Evolutionary conservation across 2,888 invertebrate species (phyloP), one percentile per base, ranked within the genome.

Genomic region (Agonopterix subpropinquella): DNA sequence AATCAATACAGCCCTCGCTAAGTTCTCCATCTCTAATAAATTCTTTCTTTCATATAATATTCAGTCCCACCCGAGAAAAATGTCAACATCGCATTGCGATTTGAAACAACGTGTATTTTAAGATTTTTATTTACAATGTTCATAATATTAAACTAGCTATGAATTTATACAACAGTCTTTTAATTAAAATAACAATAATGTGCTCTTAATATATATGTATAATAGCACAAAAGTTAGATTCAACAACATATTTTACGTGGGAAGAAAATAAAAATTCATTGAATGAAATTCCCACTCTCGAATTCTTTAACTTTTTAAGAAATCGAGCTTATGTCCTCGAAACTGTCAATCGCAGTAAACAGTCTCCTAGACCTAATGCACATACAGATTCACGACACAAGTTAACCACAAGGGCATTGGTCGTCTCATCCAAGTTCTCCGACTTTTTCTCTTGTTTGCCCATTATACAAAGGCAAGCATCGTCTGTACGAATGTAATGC

Each of bases 301-400:
- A 59, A 0, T 61, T 63, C 18, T 45, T 47, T 47, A 56, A 56
- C 15, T 62, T 64, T 37, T 10, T 64, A 2, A 58, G 18, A 10
- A 53, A 59, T 13, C 57, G 62, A 0, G 64, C 64, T 0, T 49
- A 62, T 43, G 56, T 62, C 0, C 45, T 66, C 0, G 62, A 66
- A 37, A 51, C 62, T 0, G 5, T 58, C 37, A 10, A 37, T 37
- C 15, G 15, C 15, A 37, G 4, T 8, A 37, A 37, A 37, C 37
- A n/a, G 37, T 37, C n/a, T 37, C 8, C 9, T 37, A 3, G 1
- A 8, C n/a, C 37, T n/a, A n/a, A 8, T 3, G 1, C n/a, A 37
- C 9, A 37, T 37, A 8, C 37, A 1, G 37, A 8, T 2, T n/a
- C 37, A 37, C 37, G 37, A n/a, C 37, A 8, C n/a, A 37, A 3